Percentiles rank a stretch among this genome's conserved stretches.
These are phyloP conservation scores for Ennomos erosarius DNA, from an alignment of 2,888 invertebrate species.

Conservation along the genomic window DNA sequence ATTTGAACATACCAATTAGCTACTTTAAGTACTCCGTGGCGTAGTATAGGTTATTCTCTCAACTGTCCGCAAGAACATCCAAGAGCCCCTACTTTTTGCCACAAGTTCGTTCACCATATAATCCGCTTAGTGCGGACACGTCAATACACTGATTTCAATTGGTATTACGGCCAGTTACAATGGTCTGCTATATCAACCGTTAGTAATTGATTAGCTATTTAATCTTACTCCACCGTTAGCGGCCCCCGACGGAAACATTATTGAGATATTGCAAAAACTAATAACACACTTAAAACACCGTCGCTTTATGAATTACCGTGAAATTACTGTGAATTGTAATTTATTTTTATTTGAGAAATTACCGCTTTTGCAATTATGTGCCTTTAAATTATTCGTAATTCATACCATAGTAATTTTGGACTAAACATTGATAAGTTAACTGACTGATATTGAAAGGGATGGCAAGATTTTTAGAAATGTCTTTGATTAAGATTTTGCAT, in stretches of 20 bases:
- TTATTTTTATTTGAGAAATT: too few species aligned
- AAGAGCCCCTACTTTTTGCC: conserved; percentile 48
- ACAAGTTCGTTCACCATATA: conserved; percentile 51
- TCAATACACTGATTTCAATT: conserved; percentile 36
- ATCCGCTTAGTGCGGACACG: conserved; percentile 46
- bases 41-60: not conserved
- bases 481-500: too few species aligned
- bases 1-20: too few species aligned
- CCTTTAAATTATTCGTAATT: too few species aligned
- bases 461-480: too few species aligned
- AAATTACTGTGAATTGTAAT: conserved; percentile 8
- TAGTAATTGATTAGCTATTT: conserved; percentile 29
- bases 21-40: too few species aligned
- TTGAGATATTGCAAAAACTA: conserved; percentile 17
- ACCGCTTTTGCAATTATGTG: too few species aligned
- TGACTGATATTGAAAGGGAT: too few species aligned
- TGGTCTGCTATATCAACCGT: conserved; percentile 28
- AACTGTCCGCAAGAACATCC: conserved; percentile 33
- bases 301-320: not conserved
- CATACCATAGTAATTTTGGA: too few species aligned
- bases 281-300: conserved; percentile 10
- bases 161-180: conserved; percentile 29
- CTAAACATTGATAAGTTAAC: too few species aligned
- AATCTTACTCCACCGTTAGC: conserved; percentile 13
- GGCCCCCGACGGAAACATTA: conserved; percentile 6